Evolutionary conservation across 2,888 invertebrate species (phyloP).

Genomic region (Cheiracanthium punctorium): DNA sequence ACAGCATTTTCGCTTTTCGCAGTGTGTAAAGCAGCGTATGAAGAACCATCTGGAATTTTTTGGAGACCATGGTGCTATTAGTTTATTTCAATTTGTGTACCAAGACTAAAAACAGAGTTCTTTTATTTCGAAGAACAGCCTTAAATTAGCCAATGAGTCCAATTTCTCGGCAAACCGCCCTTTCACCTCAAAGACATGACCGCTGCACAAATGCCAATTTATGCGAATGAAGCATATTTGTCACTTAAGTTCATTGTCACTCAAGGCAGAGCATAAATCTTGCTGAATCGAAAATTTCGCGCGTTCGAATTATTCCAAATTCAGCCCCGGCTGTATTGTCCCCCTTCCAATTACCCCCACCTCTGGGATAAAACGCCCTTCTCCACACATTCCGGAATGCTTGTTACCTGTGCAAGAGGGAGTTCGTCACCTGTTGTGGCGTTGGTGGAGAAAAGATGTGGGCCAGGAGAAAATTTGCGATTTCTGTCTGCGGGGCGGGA

Average conservation of each 20-base stretch:
- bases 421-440: slow-evolving; percentile 55
- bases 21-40: no score
- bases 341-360: neutral
- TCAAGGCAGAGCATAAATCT: neutral
- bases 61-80: no score
- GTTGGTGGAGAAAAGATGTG: slow-evolving; percentile 26
- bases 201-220: neutral
- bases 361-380: neutral
- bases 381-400: no score
- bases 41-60: no score
- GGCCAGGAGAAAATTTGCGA: slow-evolving; percentile 33
- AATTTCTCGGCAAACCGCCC: neutral
- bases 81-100: no score
- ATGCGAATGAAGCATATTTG: neutral
- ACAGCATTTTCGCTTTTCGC: no score
- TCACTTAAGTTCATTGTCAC: neutral
- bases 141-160: neutral
- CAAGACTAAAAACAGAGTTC: no score
- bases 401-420: neutral
- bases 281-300: slow-evolving; percentile 3
- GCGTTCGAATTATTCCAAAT: neutral
- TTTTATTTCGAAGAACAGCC: no score
- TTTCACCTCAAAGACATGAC: no score
- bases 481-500: slow-evolving; percentile 21
- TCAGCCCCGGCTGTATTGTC: no score